phyloP scores from a whole-genome alignment of 2,888 invertebrate genomes.

The Netelia inedita region DNA sequence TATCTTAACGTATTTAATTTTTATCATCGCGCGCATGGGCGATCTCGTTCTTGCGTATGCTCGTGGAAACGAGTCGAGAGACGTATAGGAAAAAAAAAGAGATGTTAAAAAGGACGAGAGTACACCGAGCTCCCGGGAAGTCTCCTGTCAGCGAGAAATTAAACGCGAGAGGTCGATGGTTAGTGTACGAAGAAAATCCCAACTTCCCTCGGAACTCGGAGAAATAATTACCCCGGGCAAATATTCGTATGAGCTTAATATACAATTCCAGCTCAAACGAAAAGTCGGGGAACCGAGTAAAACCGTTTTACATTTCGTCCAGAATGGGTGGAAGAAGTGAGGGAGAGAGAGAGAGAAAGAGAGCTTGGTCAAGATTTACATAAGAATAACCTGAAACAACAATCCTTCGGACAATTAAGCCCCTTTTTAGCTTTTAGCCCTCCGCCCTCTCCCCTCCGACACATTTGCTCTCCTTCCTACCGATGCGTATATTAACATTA shows the following conservation, averaged over 20 bases:
- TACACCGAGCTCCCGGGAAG: neutral
- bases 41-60: neutral
- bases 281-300: slow-evolving; percentile 9
- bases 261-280: slow-evolving; percentile 49
- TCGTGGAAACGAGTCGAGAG: neutral
- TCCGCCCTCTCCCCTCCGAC: slow-evolving; percentile 17
- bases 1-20: neutral
- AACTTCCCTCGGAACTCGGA: slow-evolving; percentile 74
- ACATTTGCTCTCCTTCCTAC: slow-evolving; percentile 43
- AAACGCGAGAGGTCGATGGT: slow-evolving; percentile 74
- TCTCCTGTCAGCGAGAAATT: slow-evolving; percentile 73
- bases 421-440: slow-evolving; percentile 77
- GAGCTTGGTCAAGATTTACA: slow-evolving; percentile 83
- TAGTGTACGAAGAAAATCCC: slow-evolving; percentile 72
- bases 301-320: slow-evolving; percentile 10
- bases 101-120: neutral
- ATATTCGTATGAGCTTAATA: slow-evolving; percentile 78
- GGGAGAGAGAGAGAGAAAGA: slow-evolving; percentile 13
- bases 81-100: neutral
- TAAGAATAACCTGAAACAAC: slow-evolving; percentile 83
- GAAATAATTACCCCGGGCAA: slow-evolving; percentile 83
- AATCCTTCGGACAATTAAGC: slow-evolving; percentile 83
- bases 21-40: neutral
- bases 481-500: slow-evolving; percentile 22
- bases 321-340: neutral